These are phyloP conservation scores for Himalopsyche phryganea DNA, from an alignment of 1,140 invertebrate genomes.

Conservation along the genomic window DNA sequence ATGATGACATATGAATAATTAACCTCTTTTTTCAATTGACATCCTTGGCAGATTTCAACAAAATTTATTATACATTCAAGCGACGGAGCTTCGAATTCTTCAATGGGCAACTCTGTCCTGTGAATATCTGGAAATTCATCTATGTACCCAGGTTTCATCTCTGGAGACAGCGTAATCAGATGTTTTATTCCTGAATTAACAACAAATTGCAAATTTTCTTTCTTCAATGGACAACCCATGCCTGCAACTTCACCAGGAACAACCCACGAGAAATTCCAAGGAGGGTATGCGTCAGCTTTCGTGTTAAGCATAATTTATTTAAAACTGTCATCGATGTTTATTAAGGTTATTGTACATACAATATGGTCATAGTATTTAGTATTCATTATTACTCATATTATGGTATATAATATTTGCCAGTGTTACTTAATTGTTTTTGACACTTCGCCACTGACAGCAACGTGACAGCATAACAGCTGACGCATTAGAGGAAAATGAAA, in stretches of 20 bases:
- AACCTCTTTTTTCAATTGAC: slow-evolving; percentile 48
- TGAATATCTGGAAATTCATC: slow-evolving; percentile 46
- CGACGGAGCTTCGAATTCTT: slow-evolving; percentile 64
- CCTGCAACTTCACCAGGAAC: slow-evolving; percentile 57
- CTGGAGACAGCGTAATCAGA: slow-evolving; percentile 61
- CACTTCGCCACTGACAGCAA: too few relatives aligned
- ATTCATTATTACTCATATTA: too few relatives aligned
- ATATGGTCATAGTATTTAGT: too few relatives aligned
- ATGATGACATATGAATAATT: too few relatives aligned
- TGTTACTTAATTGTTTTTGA: too few relatives aligned
- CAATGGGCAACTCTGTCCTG: slow-evolving; percentile 59
- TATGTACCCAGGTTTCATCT: slow-evolving; percentile 54
- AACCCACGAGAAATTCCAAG: slow-evolving; percentile 63
- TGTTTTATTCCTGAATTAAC: slow-evolving; percentile 48
- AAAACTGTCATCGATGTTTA: too few relatives aligned
- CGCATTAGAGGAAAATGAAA: too few relatives aligned
- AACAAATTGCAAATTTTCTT: slow-evolving; percentile 48
- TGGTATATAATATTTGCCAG: too few relatives aligned
- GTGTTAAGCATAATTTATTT: too few relatives aligned
- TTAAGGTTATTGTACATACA: too few relatives aligned
- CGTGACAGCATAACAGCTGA: too few relatives aligned
- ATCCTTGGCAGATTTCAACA: slow-evolving; percentile 59
- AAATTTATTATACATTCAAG: slow-evolving; percentile 64
- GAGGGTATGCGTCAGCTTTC: slow-evolving; percentile 40
- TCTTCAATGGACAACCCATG: slow-evolving; percentile 54